These are phyloP conservation scores for Amblyornis subalaris DNA, from an alignment of 2,113 vertebrate genomes.

Conservation along the genomic window DNA sequence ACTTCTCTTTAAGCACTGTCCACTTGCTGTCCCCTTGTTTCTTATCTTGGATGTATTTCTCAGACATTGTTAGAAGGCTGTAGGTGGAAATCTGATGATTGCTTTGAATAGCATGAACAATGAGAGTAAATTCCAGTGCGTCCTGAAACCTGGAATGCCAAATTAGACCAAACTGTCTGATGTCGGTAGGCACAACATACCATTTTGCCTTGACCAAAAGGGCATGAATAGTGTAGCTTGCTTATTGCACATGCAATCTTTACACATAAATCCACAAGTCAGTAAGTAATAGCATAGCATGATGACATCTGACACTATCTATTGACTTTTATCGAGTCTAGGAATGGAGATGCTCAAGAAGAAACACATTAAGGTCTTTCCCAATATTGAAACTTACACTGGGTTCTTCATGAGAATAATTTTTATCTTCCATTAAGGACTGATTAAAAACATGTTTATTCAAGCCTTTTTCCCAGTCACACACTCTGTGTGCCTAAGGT, in stretches of 20 bases:
- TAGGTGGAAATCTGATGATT: conserved; percentile 82
- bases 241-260: neutral
- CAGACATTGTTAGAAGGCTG: conserved; percentile 61
- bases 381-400: neutral
- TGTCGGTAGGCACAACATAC: neutral
- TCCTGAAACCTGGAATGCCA: conserved; percentile 75
- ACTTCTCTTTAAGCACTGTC: neutral
- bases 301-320: neutral
- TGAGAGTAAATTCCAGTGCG: conserved; percentile 70
- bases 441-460: neutral
- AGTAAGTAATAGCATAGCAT: neutral
- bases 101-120: conserved; percentile 79
- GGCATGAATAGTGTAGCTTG: neutral
- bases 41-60: conserved; percentile 26
- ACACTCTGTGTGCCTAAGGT: neutral
- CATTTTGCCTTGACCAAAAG: neutral
- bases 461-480: neutral
- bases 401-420: neutral
- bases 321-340: neutral
- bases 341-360: neutral
- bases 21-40: neutral
- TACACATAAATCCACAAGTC: neutral
- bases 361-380: neutral
- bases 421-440: neutral
- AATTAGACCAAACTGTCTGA: neutral